Percentiles rank a stretch among this genome's conserved stretches.
phyloP scores from a whole-genome alignment of 1,140 invertebrate genomes.

The Ostrea edulis region DNA sequence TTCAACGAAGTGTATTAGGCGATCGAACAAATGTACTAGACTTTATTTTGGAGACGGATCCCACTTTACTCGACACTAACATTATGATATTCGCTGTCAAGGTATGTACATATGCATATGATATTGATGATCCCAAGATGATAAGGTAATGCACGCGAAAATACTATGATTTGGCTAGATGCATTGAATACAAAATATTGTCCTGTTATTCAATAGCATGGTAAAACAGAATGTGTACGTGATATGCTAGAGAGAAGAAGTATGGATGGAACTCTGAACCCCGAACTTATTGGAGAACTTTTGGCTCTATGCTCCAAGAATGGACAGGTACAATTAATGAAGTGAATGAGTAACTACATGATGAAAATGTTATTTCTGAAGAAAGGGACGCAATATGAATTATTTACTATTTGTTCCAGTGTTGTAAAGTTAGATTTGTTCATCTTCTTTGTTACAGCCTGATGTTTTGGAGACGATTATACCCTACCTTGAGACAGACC shows the following conservation, averaged over 20 bases:
- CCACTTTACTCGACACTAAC: background rate
- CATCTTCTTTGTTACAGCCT: constrained; percentile 10
- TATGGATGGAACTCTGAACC: constrained; percentile 9
- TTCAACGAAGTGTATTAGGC: background rate
- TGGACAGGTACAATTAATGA: background rate
- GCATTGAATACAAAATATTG: too few species aligned
- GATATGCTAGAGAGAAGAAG: constrained; percentile 17
- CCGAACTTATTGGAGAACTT: constrained; percentile 3
- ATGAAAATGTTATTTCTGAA: background rate
- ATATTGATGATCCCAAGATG: too few species aligned
- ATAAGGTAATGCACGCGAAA: background rate
- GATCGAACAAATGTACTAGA: constrained; percentile 2
- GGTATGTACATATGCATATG: too few species aligned
- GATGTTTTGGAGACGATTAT: constrained; percentile 24
- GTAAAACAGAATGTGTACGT: constrained; percentile 24
- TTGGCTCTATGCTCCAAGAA: constrained; percentile 25
- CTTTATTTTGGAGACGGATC: background rate
- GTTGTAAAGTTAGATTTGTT: background rate
- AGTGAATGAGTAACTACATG: background rate
- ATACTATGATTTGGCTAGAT: background rate
- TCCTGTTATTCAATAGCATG: background rate
- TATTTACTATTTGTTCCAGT: too few species aligned
- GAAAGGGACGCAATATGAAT: background rate
- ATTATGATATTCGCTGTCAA: background rate
- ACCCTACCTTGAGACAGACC: constrained; percentile 24